Base-by-base conservation (phyloP, 1,140 invertebrate species). In the Eueides isabella region DNA sequence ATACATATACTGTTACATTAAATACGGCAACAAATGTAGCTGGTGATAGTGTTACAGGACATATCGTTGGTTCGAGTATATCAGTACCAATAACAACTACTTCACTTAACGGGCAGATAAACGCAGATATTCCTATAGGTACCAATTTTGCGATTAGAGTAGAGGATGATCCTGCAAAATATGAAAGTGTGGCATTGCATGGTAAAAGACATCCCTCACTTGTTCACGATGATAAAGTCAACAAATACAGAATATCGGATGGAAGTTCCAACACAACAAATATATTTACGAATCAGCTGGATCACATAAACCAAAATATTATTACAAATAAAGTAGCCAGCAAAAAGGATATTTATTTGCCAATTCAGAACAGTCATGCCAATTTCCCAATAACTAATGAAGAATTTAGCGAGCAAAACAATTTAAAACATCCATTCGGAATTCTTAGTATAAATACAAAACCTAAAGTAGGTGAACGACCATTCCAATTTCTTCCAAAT, bases 91-190 rank as follows among this genome's bases (percentile, higher is more conserved):
- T 91, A 35, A 85, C 77, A 6, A 81, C 81, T 26, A 81, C 81
- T 35, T 67, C 80, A 29, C 82, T 86, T 69, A 84, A 80, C 80
- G 85, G 81, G 7, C 81, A 85, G 79, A 77, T 90, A 28, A 93
- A 94, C 78, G 86, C 93, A 33, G 87, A 93, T 73, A 93, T 93
- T 72, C 91, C 92, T 55, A 93, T 94, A 68, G 88, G 89, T 31
- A 94, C 91, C 16, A 93, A 94, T 71, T 91, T 94, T 81, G 93
- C 92, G 67, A 93, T 94, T 66, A 86, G 85, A 82, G 93, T 94
- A 16, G 92, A 93, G 84, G 91, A 92, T 80, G 85, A 85, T 74
- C 74, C 80, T 61, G 61, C 79, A 30, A 84, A 86, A 72, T 83
- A 85, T 63, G 88, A 92, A 78, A 85, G 76, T 44, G 86, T 85